A percentile compares a stretch with the other conserved stretches of the same genome.
phyloP scores from a whole-genome alignment of 1,140 invertebrate species.

The Diorhabda carinulata region DNA sequence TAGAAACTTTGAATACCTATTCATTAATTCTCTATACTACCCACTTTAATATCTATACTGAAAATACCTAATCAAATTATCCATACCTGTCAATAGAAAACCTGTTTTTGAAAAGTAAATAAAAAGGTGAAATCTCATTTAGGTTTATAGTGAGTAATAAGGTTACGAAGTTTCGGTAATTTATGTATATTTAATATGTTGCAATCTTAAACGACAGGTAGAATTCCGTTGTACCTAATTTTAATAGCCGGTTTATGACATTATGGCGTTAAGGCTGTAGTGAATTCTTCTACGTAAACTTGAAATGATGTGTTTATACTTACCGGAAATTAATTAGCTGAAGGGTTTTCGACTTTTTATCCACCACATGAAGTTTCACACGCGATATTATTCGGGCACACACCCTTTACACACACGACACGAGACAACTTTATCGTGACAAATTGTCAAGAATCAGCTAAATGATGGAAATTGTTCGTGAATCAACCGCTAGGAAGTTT shows the following conservation, averaged over 20 bases:
- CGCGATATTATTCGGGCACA: slow-evolving; percentile 11
- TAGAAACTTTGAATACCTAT: too few relatives aligned
- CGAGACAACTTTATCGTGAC: neutral
- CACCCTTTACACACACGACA: slow-evolving; percentile 10
- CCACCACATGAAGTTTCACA: slow-evolving; percentile 9
- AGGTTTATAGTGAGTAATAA: neutral
- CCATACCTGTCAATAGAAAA: neutral
- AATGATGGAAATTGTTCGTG: neutral
- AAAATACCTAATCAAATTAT: neutral
- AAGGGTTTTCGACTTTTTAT: neutral
- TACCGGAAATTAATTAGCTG: slow-evolving; percentile 3
- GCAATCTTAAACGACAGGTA: neutral
- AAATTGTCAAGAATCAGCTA: neutral
- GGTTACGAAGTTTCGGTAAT: neutral
- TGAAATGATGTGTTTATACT: neutral
- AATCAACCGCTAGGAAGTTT: neutral
- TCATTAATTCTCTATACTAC: too few relatives aligned
- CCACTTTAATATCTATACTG: too few relatives aligned
- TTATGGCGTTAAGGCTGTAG: neutral
- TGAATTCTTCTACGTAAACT: neutral
- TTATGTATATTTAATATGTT: neutral
- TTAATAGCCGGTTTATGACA: neutral
- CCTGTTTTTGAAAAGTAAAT: neutral
- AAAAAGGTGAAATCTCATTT: neutral
- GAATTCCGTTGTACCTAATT: neutral